Base-by-base conservation (phyloP, 2,113 vertebrate species). In the Cettia cetti region DNA sequence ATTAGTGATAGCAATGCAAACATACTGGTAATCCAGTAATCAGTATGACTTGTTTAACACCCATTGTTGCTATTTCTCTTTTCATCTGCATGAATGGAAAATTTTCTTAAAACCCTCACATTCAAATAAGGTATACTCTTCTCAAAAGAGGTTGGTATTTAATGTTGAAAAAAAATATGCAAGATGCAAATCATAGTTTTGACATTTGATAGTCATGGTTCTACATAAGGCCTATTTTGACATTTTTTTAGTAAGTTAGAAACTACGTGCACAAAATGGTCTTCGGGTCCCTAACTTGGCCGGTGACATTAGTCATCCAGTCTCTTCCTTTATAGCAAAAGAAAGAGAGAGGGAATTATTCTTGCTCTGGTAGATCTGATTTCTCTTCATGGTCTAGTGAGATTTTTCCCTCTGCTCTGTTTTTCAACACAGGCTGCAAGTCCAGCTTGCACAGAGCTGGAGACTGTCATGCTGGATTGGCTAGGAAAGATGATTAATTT, bases 401-500 rank as follows among this genome's bases (percentile, higher is more conserved):
- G 44, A 27, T 86, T 89, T 44, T 64, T 53, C 47, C n/a, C 21
- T 78, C 47, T 64, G 30, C 49, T 87, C 30, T 61, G 3, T 87
- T 86, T 91, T 82, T 63, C 28, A 49, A 90, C 33, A 6, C 70
- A 99, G 99, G 99, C 99, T 18, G 97, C 99, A 37, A 99, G 99
- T 72, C 99, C 99, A 1, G 99, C 99, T 15, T 99, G 99, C 94
- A 99, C 99, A 1, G 99, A 99, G 95, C 97, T 99, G 86, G 99
- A 99, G 96, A 99, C 98, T 0, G 98, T 99, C 91, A 99, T 99
- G 99, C 87, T 99, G 92, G 99, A 99, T 88, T 99, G 99, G 99
- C 97, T 99, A 15, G 99, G 98, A 19, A 99, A 99, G 97, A 99
- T 99, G 98, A 94, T 99, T 70, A 95, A 98, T 44, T 98, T 99